Evolutionary conservation across 2,113 vertebrate genomes (phyloP), one percentile per base, ranked within the genome.

Genomic region (Manacus vitellinus): DNA sequence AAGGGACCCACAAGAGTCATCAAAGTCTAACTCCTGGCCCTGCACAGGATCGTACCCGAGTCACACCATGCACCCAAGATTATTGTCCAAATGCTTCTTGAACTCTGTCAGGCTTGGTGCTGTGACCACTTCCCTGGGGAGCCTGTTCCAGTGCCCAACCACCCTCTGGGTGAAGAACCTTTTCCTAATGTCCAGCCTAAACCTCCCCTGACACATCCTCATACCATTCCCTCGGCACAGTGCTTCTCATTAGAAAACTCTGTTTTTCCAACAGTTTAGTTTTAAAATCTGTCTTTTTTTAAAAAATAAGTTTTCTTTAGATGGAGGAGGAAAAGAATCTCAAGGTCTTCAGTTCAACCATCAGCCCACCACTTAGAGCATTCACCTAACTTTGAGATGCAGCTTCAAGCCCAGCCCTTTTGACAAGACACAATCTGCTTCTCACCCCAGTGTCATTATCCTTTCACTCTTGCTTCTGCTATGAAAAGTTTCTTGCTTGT

Each of bases 1-100:
- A 47, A 88, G n/a, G 30, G 49, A 63, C 30, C 7, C 16, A 41
- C 12, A 71, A n/a, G 24, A 30, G 56, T n/a, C 16, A 72, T 49
- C 18, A 24, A 51, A n/a, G n/a, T 24, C 12, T 0, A 0, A 20
- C n/a, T 79, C 56, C 41, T 63, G 41, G 10, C 16, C 9, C 20
- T 63, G 24, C 10, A 41, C 19, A 55, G 41, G n/a, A 55, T 41
- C n/a, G 55, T 15, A 30, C 8, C 12, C 20, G 54, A 55, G 20
- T 71, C 65, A 47, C 41, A 54, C 7, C 19, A 24, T 16, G 39
- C 39, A 9, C 39, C 8, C 44, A 23, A 71, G 8, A 17, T 35
- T 5, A 2, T 14, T 30, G 13, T 55, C 13, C 51, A 66, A 66
- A 74, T 2, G 3, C 31, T 58, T 76, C 51, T 51, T 58, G 37